Evolutionary conservation across 1,140 invertebrate genomes (phyloP), one percentile per base, ranked within the genome.

Genomic region (Ruditapes philippinarum): DNA sequence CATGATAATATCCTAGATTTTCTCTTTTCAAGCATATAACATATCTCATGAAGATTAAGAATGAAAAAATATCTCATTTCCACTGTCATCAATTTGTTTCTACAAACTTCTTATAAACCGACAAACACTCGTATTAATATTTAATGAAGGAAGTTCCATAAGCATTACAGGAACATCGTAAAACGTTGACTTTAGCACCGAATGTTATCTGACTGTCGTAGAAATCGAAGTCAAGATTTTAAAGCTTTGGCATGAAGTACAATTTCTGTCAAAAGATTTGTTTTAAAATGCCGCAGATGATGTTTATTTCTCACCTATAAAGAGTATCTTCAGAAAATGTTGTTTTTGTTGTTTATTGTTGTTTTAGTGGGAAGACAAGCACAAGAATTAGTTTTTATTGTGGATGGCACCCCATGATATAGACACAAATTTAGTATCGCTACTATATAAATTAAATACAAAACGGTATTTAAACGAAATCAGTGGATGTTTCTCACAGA

Each of bases 81-180:
- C 19, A 57, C 17, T 78, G 45, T 78, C 74, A 51, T 78, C 74
- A 78, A 78, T 78, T 78, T 78, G 19, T 78, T 78, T 78, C 45
- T 78, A 78, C 74, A 22, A 78, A n/a, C 65, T 73, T 84, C 31
- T 70, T 84, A 84, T 84, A 74, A 84, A 84, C 17, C 42, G 82
- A 73, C 82, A 84, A 73, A 70, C 62, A 73, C 40, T 45, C 22
- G 31, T 49, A 54, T 84, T 65, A 73, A 84, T 84, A 70, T 74
- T 84, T 51, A 49, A 84, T 84, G 82, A 84, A 51, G 0, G 14
- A 0, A n/a, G 65, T 42, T 84, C 82, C 49, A 51, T 73, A 73
- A 36, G 68, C 68, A 84, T 84, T 84, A 84, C n/a, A 74, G 62
- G 74, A 38, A 51, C 49, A 51, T 73, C 62, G 82, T 73, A 84